A percentile compares a stretch with the other conserved stretches of the same genome.
Evolutionary conservation across 2,888 invertebrate species (phyloP).

Genomic region (Perizoma flavofasciatum): DNA sequence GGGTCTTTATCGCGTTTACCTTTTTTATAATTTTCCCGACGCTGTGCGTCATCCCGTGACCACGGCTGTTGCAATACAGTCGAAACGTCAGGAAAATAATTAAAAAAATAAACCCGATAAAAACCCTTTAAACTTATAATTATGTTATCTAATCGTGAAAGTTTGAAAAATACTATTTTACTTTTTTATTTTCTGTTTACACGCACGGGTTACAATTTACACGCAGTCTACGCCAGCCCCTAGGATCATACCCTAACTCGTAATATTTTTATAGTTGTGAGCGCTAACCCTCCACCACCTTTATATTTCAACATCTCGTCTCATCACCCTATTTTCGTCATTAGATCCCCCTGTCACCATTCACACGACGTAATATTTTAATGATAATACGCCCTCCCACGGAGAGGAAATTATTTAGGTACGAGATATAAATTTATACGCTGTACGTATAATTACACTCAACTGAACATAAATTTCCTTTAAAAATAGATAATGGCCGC

Average conservation of each 20-base stretch:
- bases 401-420: conserved; percentile 36
- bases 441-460: conserved; percentile 33
- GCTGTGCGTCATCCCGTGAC: too few relatives aligned
- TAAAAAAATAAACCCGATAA: too few relatives aligned
- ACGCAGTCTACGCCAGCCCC: neutral
- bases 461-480: conserved; percentile 37
- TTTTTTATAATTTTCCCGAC: too few relatives aligned
- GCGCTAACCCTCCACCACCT: conserved; percentile 27
- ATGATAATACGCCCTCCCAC: conserved; percentile 27
- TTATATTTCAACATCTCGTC: conserved; percentile 34
- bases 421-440: conserved; percentile 30
- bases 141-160: too few relatives aligned
- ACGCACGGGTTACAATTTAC: neutral
- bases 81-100: too few relatives aligned
- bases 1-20: too few relatives aligned
- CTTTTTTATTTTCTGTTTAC: too few relatives aligned
- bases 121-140: too few relatives aligned
- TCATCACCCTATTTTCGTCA: conserved; percentile 37
- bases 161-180: too few relatives aligned
- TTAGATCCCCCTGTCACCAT: conserved; percentile 28
- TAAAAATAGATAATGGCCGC: conserved; percentile 37
- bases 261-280: conserved; percentile 13
- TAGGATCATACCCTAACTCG: neutral
- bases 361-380: conserved; percentile 22
- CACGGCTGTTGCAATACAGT: too few relatives aligned